Conservation (phyloP, 2,113 vertebrate species). For the Oplegnathus fasciatus region DNA sequence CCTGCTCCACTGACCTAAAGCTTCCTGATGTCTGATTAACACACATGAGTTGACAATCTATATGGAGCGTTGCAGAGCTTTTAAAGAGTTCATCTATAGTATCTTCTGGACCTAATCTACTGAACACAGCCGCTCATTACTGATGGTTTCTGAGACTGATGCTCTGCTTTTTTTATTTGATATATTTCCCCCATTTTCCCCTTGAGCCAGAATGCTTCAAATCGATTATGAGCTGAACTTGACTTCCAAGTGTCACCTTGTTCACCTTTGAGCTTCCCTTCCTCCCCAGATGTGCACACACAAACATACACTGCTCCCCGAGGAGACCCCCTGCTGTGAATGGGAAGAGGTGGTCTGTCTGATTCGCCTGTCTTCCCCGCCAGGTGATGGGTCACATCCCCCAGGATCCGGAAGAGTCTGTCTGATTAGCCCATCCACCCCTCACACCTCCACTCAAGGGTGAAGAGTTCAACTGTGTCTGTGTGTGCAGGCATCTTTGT, state of each 20-base stretch:
- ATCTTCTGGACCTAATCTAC: constrained; percentile 42
- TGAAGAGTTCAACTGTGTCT: constrained; percentile 36
- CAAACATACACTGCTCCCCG: constrained; percentile 24
- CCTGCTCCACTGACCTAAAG: constrained; percentile 73
- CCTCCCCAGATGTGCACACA: constrained; percentile 17
- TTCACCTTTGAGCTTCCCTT: constrained; percentile 38
- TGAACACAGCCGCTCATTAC: constrained; percentile 22
- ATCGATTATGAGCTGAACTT: constrained; percentile 43
- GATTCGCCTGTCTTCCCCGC: constrained; percentile 52
- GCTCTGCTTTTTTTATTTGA: constrained; percentile 1
- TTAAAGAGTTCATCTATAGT: constrained; percentile 50
- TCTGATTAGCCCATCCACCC: constrained; percentile 74
- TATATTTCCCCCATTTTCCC: constrained; percentile 7
- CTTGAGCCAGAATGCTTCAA: constrained; percentile 12
- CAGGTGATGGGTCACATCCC: constrained; percentile 73
- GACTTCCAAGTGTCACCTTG: constrained; percentile 46
- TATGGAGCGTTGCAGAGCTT: constrained; percentile 49
- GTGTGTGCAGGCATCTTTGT: neutral
- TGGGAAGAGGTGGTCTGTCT: constrained; percentile 40
- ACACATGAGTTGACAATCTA: constrained; percentile 73
- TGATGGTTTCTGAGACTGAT: constrained; percentile 11
- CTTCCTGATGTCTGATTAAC: constrained; percentile 75
- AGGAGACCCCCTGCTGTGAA: constrained; percentile 38
- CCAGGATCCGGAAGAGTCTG: constrained; percentile 62
- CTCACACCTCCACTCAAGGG: constrained; percentile 67